These are phyloP conservation scores for Diacarnus erythraeanus DNA, from an alignment of 37 sponge, comb jelly and placozoan species.

Conservation along the genomic window DNA sequence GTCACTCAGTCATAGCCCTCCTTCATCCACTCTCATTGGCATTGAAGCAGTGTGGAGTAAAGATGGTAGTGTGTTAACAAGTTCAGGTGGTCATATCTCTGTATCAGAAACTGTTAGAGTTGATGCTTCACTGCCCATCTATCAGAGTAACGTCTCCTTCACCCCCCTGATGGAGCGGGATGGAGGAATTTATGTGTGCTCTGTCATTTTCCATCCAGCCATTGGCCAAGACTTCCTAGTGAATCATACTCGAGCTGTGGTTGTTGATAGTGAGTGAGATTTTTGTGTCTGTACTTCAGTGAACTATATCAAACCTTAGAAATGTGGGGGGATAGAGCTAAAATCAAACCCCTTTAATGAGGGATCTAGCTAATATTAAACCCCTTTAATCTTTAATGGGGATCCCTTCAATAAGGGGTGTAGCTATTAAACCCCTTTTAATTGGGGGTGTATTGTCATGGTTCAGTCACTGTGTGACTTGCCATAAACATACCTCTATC, in stretches of 20 bases:
- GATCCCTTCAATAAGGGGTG: too few relatives aligned
- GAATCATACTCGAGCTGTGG: background rate
- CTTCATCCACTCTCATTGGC: background rate
- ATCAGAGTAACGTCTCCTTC: background rate
- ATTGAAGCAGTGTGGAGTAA: background rate
- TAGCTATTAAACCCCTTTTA: too few relatives aligned
- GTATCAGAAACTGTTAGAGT: background rate
- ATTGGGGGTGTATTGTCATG: background rate
- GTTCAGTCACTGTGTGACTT: too few relatives aligned
- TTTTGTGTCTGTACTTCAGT: constrained; percentile 3
- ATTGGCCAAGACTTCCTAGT: background rate
- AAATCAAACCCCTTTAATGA: background rate
- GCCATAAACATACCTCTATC: too few relatives aligned
- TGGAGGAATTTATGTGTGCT: background rate
- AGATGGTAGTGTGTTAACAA: background rate
- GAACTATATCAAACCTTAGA: too few relatives aligned
- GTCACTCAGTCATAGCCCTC: background rate
- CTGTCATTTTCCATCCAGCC: background rate
- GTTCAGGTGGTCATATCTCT: background rate
- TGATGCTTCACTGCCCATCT: background rate
- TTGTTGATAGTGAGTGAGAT: background rate
- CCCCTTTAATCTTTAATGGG: background rate
- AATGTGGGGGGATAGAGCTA: too few relatives aligned
- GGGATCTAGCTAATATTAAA: background rate
- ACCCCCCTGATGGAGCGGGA: background rate